Evolutionary conservation across 2,888 invertebrate genomes (phyloP), one percentile per base, ranked within the genome.

Genomic region (Cephus spinipes): DNA sequence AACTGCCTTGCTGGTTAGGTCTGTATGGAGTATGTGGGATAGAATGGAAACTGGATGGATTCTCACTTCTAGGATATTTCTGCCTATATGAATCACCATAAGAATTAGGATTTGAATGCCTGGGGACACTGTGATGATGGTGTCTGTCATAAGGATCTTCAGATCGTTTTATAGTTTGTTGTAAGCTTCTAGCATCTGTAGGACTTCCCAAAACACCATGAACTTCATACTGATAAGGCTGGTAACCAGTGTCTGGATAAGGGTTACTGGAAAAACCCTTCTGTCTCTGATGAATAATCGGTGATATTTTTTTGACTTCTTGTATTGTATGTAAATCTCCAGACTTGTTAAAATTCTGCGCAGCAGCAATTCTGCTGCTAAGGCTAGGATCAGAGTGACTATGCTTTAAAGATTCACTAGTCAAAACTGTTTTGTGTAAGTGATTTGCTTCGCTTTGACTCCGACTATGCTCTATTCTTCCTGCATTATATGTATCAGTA

Each of bases 321-420:
- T 23, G 55, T 12, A 71, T 31, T 15, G 71, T 33, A 32, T 31
- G 33, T 12, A 71, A 23, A 32, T 33, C 33, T 71, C 71, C 73
- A 31, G 68, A 76, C 15, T 30, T 31, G 15, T 68, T 68, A 3
- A 36, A 11, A 6, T 31, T 33, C 3, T 15, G 68, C 11, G 11
- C 11, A 55, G 74, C 32, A 69, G 68, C 74, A 1, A 31, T 73
- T 68, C 68, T 76, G 30, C 23, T 76, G 2, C 36, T 69, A 34
- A 76, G 75, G 55, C 69, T 76, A 11, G 79, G 69, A 76, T 76
- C 79, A 30, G 73, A 76, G 23, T 76, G 76, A 68, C 79, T 79
- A 31, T 76, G 74, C 32, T 68, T 76, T 30, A 76, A 69, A 11
- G 79, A 79, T 33, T 76, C 74, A 30, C 68, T 79, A 15, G 68